Percentiles rank a stretch among this genome's conserved stretches.
Conservation (phyloP, 2,113 vertebrate species). For the Pyrgilauda ruficollis region DNA sequence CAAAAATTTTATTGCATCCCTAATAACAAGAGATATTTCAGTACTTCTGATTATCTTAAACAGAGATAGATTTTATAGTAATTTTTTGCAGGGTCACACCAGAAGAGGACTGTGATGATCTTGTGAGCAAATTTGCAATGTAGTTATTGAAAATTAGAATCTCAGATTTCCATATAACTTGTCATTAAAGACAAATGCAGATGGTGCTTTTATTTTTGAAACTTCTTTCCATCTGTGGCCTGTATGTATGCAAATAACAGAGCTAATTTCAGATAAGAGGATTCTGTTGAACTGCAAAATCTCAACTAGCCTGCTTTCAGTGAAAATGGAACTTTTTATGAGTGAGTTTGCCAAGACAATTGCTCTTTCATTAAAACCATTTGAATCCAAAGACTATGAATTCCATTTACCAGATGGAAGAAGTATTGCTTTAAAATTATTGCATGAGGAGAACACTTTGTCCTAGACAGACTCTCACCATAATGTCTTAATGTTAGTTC, state of each 20-base stretch:
- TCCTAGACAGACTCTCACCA: not conserved
- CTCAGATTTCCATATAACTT: not conserved
- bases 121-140: not conserved
- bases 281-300: constrained; percentile 40
- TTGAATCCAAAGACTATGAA: constrained; percentile 26
- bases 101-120: not conserved
- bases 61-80: not conserved
- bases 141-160: constrained; percentile 3
- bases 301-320: not conserved
- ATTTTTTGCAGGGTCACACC: not conserved
- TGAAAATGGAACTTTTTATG: constrained; percentile 50
- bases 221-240: constrained; percentile 42
- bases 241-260: constrained; percentile 48
- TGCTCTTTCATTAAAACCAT: constrained; percentile 54
- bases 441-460: not conserved
- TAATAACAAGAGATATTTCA: not conserved
- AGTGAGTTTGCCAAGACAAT: constrained; percentile 34
- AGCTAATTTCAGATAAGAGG: constrained; percentile 54
- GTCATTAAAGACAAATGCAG: constrained; percentile 56
- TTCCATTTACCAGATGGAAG: constrained; percentile 43
- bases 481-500: not conserved
- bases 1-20: not conserved
- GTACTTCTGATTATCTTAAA: not conserved
- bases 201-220: constrained; percentile 48
- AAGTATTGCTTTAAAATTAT: constrained; percentile 40